phyloP scores from a whole-genome alignment of 2,888 invertebrate species.

The Drosophila prolongata region DNA sequence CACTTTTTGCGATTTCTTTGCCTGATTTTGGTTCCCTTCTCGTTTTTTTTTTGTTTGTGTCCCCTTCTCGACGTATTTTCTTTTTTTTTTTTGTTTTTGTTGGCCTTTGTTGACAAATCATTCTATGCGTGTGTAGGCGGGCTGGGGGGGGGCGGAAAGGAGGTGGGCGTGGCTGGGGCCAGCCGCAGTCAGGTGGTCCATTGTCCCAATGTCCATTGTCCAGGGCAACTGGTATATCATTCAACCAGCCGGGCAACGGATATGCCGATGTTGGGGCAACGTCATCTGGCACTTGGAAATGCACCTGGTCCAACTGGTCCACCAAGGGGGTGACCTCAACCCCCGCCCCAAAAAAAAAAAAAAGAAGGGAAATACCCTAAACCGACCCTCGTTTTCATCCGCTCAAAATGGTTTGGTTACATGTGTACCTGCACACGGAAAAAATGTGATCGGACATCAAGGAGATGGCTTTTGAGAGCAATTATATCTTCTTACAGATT shows the following conservation, averaged over 20 bases:
- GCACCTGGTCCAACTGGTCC: constrained; percentile 16
- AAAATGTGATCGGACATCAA: not conserved
- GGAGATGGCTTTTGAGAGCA: not conserved
- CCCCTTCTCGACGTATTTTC: not conserved
- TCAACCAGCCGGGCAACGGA: constrained; percentile 37
- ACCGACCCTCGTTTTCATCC: not conserved
- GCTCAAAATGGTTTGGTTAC: constrained; percentile 18
- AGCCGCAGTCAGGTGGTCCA: constrained; percentile 35
- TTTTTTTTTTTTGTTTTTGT: constrained; percentile 8
- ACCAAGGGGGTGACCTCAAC: not conserved
- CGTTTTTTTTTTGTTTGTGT: constrained; percentile 16
- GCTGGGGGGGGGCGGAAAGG: not conserved
- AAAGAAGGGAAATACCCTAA: no score
- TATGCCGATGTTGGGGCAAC: constrained; percentile 41
- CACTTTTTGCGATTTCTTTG: constrained; percentile 32
- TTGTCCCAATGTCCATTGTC: constrained; percentile 18
- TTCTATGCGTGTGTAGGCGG: constrained; percentile 25
- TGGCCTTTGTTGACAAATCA: constrained; percentile 42
- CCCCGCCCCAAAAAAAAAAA: no score
- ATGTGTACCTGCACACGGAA: constrained; percentile 11
- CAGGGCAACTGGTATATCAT: constrained; percentile 42
- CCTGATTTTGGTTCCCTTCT: constrained; percentile 2
- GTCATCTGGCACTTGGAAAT: constrained; percentile 42
- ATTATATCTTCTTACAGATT: not conserved
- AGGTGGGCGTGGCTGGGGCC: constrained; percentile 3